These are phyloP conservation scores for Ailurus styani DNA, from an alignment of 2,113 vertebrate genomes.

Conservation along the genomic window DNA sequence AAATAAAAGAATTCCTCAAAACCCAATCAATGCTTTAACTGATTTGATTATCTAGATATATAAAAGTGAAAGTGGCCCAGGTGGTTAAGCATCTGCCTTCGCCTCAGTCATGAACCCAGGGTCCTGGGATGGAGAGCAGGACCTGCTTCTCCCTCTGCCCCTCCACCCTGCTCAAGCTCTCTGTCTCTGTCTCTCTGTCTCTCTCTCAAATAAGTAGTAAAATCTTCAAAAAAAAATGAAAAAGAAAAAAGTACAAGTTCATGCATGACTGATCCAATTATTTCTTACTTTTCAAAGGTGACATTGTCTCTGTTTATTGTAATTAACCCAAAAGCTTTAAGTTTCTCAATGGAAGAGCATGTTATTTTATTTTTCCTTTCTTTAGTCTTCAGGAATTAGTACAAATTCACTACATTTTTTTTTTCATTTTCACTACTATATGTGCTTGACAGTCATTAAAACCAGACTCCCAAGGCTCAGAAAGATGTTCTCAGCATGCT, in stretches of 20 bases:
- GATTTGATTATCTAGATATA: not conserved
- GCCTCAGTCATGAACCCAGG: not conserved
- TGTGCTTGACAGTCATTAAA: not conserved
- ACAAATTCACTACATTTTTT: not conserved
- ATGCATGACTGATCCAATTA: not conserved
- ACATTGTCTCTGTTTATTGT: not conserved
- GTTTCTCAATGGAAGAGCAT: not conserved
- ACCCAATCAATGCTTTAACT: not conserved
- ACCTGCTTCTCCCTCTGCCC: not conserved
- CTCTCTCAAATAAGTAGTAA: not conserved
- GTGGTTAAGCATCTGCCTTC: not conserved
- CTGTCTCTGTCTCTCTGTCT: not conserved
- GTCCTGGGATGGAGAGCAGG: not conserved
- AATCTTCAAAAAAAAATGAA: not conserved
- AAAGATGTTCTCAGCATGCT: not conserved
- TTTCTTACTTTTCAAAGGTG: not conserved
- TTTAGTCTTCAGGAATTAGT: not conserved
- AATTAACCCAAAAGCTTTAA: not conserved
- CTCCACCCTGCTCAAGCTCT: not conserved
- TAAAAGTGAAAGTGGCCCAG: not conserved
- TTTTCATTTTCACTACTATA: not conserved
- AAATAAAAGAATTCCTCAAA: not conserved
- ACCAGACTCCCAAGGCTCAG: not conserved
- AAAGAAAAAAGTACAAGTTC: not conserved
- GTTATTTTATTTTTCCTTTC: not conserved